Evolutionary conservation across 1,140 invertebrate genomes (phyloP).

Genomic region (Zaprionus capensis): DNA sequence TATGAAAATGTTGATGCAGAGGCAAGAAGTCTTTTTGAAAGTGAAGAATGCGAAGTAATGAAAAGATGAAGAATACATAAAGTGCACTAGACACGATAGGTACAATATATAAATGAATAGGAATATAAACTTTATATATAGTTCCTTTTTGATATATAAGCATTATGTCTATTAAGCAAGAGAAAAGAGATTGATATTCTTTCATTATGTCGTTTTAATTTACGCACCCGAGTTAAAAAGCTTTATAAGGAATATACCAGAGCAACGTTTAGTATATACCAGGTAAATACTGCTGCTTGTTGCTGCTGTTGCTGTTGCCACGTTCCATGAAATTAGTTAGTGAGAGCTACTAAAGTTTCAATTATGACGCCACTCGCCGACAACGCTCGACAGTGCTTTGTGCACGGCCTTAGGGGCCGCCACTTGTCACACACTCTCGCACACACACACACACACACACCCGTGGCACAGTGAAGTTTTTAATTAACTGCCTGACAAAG

Average conservation of each 20-base stretch:
- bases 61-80: too few species aligned
- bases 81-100: too few species aligned
- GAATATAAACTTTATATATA: too few species aligned
- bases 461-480: conserved; percentile 67
- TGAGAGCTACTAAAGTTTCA: conserved; percentile 29
- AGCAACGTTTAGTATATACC: not conserved
- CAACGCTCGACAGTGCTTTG: conserved; percentile 12
- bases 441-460: conserved; percentile 3
- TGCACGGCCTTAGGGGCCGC: conserved; percentile 6
- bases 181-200: not conserved
- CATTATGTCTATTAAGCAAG: not conserved
- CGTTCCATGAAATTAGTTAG: conserved; percentile 2
- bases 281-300: not conserved
- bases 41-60: not conserved
- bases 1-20: not conserved
- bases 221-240: not conserved
- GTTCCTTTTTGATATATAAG: too few species aligned
- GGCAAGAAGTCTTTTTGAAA: not conserved
- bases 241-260: not conserved
- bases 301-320: not conserved
- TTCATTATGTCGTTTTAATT: not conserved
- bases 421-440: not conserved
- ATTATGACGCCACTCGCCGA: conserved; percentile 22
- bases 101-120: too few species aligned
- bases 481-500: conserved; percentile 81